Evolutionary conservation across 2,113 vertebrate genomes (phyloP).

Genomic region (Brachionichthys hirsutus): DNA sequence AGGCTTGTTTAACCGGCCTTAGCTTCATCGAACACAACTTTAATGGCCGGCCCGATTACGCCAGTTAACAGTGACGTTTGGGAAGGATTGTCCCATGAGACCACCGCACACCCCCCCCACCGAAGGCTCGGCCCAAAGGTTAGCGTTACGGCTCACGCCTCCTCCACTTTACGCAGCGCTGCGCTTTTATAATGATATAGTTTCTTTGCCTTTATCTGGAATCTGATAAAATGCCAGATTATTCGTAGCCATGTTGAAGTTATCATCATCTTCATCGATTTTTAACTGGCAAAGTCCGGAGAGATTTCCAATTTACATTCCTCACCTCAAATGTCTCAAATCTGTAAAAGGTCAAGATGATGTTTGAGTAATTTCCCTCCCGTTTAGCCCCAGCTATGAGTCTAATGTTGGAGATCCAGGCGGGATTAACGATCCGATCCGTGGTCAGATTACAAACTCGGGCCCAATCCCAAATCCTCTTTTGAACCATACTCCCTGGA

Average conservation of each 20-base stretch:
- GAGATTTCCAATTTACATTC: too few relatives aligned
- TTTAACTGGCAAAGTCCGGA: too few relatives aligned
- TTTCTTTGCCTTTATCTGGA: background rate
- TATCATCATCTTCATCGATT: background rate
- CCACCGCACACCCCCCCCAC: slow-evolving; percentile 26
- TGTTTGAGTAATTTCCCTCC: too few relatives aligned
- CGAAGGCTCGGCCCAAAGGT: slow-evolving; percentile 8
- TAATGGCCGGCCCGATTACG: slow-evolving; percentile 70
- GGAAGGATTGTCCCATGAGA: slow-evolving; percentile 51
- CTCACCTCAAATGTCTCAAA: too few relatives aligned
- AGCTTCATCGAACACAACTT: slow-evolving; percentile 75
- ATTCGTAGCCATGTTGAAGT: background rate
- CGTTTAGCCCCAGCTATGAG: too few relatives aligned
- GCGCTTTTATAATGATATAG: slow-evolving; percentile 10
- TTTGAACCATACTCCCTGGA: too few relatives aligned
- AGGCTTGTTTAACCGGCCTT: slow-evolving; percentile 58
- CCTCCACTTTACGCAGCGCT: background rate
- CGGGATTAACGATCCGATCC: too few relatives aligned
- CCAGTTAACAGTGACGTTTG: slow-evolving; percentile 71
- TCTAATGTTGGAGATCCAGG: too few relatives aligned
- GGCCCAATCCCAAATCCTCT: too few relatives aligned
- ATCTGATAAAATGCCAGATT: background rate
- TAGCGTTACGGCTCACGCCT: slow-evolving; percentile 12
- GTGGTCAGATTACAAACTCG: too few relatives aligned
- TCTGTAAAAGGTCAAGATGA: too few relatives aligned